Evolutionary conservation across 2,888 invertebrate species (phyloP).

Genomic region (Papilio gigon): DNA sequence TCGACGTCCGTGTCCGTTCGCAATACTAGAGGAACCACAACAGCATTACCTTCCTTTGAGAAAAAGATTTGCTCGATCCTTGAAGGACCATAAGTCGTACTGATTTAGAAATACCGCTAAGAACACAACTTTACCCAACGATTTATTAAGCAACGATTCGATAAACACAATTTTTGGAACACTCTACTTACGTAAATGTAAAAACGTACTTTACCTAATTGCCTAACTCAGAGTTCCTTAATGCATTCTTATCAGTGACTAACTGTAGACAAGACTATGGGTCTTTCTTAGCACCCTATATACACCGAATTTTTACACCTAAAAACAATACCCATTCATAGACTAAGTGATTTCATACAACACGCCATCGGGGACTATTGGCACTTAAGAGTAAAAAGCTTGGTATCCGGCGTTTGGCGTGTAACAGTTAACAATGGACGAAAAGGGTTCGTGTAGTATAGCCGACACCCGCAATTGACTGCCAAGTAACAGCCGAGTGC

Average conservation of each 20-base stretch:
- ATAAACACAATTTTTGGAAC: background rate
- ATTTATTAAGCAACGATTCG: background rate
- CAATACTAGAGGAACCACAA: too few species aligned
- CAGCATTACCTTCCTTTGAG: too few species aligned
- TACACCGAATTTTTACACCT: background rate
- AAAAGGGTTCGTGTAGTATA: conserved; percentile 56
- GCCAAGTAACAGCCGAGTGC: conserved; percentile 57
- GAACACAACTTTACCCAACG: too few species aligned
- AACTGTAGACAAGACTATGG: too few species aligned
- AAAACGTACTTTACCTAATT: background rate
- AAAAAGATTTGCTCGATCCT: too few species aligned
- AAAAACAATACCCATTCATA: background rate
- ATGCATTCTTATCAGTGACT: too few species aligned
- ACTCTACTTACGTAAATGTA: background rate
- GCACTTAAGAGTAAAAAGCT: conserved; percentile 27
- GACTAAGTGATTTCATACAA: background rate
- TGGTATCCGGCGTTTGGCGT: conserved; percentile 41
- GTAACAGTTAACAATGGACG: conserved; percentile 46
- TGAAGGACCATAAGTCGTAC: too few species aligned
- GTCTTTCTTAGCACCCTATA: too few species aligned
- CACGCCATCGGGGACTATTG: conserved; percentile 27
- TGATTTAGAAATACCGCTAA: too few species aligned
- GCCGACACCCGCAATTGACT: conserved; percentile 64
- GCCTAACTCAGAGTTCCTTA: background rate
- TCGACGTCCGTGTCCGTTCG: too few species aligned